Base-by-base conservation (phyloP, 2,888 invertebrate species). In the Muschampia plurimacula region DNA sequence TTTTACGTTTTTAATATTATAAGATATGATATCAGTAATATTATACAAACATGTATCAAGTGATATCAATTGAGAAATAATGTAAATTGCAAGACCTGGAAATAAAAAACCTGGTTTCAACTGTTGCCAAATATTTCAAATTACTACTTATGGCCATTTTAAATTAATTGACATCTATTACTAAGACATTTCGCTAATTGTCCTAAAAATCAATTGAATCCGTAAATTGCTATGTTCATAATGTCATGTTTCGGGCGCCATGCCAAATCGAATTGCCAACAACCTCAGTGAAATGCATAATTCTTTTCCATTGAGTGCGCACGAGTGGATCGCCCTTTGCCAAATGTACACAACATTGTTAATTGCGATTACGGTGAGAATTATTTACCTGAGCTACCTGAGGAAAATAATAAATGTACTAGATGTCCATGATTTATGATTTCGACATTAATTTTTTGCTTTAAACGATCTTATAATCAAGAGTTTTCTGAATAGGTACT, bases 261-360 rank as follows among this genome's bases (percentile, higher is more conserved):
- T 5, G 72, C 72, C 72, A 72, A 72, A 57, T 67, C 10, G 62
- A 63, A 72, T 67, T 72, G 67, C 72, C 72, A 72, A 72, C 72
- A 72, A 72, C 67, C 72, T 72, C 67, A 72, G 67, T 67, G 72
- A 72, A 72, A 63, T 63, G 55, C 55, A 72, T 67, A 63, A 72
- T 63, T 69, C 69, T 63, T 67, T 72, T 65, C 55, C 57, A 32
- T 65, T 15, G 28, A 72, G 72, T 67, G 71, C 64, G 60, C 69
- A 63, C 67, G 62, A 67, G 62, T 46, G 67, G 55, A 15, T 55
- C 67, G 41, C 36, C 28, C 55, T 63, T 67, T 72, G 72, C 67
- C 72, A 72, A 72, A 62, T 41, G 65, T 39, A 49, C 12, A 28
- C 28, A 59, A 71, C 71, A 52, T 66, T 65, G 71, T 71, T 52